Evolutionary conservation across 2,797 vertebrate genomes (phyloP), one percentile per base, ranked within the genome.

Genomic region (Xenopus petersii): DNA sequence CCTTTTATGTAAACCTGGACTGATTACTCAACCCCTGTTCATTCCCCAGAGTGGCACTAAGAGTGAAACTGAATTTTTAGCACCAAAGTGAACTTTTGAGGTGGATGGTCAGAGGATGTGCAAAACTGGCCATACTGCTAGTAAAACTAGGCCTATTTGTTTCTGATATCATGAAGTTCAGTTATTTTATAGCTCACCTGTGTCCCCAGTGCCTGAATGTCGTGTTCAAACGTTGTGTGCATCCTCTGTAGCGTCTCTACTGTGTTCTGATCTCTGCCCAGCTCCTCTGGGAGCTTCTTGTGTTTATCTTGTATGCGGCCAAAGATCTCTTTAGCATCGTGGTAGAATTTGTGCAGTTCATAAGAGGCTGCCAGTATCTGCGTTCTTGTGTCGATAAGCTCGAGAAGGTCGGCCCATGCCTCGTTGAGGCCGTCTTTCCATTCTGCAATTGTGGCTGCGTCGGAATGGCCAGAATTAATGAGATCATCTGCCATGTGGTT

Each of bases 381-480:
- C 1, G 97, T 99, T 80, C 97, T 90, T 0, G 97, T 99, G 89
- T 99, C 97, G n/a, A 99, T 97, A 84, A 99, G 94, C 89, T 95
- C 97, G 84, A 98, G 91, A 48, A 99, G 95, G 85, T 99, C 97
- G 0, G 97, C 97, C 97, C 97, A 98, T 36, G 97, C 97, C 88
- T 99, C 97, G 21, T 98, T 99, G 80, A 99, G 93, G 36, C 97
- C 97, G 0, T 99, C 97, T 85, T 99, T 99, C 97, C 97, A 99
- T 86, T 99, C 97, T 0, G 97, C 97, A 2, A 98, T 93, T 0
- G 97, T 98, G 2, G 97, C 97, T 0, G 97, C 96, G 11, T 98
- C 97, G 0, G 96, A 90, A 21, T 98, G 97, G 1, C 97, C 97
- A 0, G 94, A 88, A 82, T 97, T 98, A 88, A 99, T 99, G 79